These are phyloP conservation scores for Gallirallus australis DNA, from an alignment of 2,797 vertebrate species.

Conservation along the genomic window DNA sequence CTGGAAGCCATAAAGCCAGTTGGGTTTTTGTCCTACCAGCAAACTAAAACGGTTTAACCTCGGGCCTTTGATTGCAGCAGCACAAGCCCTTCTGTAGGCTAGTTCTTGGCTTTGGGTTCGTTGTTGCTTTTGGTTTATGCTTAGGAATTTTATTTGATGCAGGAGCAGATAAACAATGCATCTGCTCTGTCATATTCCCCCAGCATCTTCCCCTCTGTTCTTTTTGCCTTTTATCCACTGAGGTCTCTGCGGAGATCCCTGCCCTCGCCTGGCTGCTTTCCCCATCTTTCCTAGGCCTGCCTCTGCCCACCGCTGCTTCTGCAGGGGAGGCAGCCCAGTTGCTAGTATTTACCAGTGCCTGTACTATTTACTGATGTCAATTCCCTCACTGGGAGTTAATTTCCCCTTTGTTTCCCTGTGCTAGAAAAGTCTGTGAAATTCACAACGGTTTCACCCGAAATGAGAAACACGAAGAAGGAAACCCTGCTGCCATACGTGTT, in stretches of 20 bases:
- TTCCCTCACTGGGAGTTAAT: not conserved
- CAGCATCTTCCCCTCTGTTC: constrained; percentile 32
- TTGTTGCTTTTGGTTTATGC: constrained; percentile 41
- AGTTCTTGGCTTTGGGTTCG: not conserved
- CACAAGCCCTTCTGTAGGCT: not conserved
- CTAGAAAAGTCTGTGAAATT: not conserved
- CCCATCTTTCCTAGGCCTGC: not conserved
- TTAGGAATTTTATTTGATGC: constrained; percentile 14
- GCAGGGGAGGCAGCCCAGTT: not conserved
- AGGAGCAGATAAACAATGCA: not conserved
- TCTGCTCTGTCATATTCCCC: constrained; percentile 23
- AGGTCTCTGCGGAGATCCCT: not conserved
- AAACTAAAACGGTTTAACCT: not conserved
- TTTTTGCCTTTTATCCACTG: constrained; percentile 18
- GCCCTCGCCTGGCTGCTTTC: fast-evolving
- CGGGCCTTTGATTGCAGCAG: not conserved
- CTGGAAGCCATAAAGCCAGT: not conserved
- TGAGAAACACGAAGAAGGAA: not conserved
- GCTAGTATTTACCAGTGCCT: not conserved
- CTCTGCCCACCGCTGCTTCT: not conserved
- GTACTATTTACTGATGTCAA: not conserved
- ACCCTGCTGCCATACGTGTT: not conserved
- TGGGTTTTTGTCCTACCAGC: not conserved
- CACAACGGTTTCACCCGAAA: not conserved
- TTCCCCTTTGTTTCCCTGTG: not conserved